These are phyloP conservation scores for Polyergus mexicanus DNA, from an alignment of 1,140 invertebrate genomes.

Conservation along the genomic window DNA sequence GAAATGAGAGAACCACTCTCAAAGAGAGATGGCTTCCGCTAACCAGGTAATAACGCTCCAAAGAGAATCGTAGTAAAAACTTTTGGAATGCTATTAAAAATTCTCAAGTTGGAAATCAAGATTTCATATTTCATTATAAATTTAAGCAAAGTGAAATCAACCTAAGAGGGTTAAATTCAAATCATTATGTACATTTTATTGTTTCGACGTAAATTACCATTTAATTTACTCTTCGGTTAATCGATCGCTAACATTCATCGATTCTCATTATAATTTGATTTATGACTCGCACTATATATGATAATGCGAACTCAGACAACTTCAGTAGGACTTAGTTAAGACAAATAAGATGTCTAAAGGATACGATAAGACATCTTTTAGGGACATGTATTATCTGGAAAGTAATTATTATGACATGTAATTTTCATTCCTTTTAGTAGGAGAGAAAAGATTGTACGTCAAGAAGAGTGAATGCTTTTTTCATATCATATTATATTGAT, in stretches of 20 bases:
- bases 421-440: neutral
- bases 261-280: neutral
- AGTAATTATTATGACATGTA: neutral
- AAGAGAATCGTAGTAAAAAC: conserved; percentile 22
- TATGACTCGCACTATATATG: neutral
- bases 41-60: neutral
- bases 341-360: too few species aligned
- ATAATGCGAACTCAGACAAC: neutral
- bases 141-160: neutral
- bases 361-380: too few species aligned
- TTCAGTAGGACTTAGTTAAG: too few species aligned
- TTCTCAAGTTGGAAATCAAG: conserved; percentile 21
- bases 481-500: neutral
- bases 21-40: neutral
- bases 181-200: neutral
- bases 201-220: neutral
- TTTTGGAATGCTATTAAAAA: conserved; percentile 29
- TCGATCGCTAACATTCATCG: neutral
- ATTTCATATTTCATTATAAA: conserved; percentile 5
- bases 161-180: neutral
- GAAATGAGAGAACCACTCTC: conserved; percentile 9
- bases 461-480: neutral
- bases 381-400: too few species aligned
- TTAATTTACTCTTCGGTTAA: neutral
- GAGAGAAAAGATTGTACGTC: neutral